A percentile compares a stretch with the other conserved stretches of the same genome.
phyloP scores from a whole-genome alignment of 2,797 vertebrate species.

The Salmo trutta region DNA sequence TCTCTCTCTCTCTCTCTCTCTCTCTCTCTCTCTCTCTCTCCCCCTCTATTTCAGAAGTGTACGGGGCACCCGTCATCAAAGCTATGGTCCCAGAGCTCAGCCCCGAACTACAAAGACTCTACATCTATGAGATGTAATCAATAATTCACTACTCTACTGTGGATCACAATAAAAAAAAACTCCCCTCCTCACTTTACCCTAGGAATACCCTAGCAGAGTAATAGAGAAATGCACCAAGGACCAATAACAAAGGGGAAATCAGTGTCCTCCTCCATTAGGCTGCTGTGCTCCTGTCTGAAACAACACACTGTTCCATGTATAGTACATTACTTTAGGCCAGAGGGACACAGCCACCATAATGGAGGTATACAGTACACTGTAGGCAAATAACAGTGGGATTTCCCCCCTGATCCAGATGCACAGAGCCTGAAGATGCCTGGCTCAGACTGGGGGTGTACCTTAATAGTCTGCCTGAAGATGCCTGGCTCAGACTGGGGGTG shows the following conservation, averaged over 20 bases:
- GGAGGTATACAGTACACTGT: neutral
- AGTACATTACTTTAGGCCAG: neutral
- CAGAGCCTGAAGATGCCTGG: neutral
- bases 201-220: neutral
- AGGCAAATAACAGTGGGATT: slow-evolving; percentile 1
- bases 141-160: slow-evolving; percentile 2
- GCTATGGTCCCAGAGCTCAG: slow-evolving; percentile 6
- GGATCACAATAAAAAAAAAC: neutral
- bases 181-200: neutral
- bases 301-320: neutral
- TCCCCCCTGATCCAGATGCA: neutral
- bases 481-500: too few relatives aligned
- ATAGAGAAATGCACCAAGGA: neutral
- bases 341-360: neutral
- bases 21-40: too few relatives aligned
- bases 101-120: neutral
- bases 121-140: slow-evolving; percentile 4
- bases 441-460: too few relatives aligned
- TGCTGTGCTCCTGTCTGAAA: neutral
- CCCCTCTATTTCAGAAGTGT: neutral
- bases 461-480: too few relatives aligned
- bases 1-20: neutral
- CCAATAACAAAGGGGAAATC: neutral
- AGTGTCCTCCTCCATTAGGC: neutral
- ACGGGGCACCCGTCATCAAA: neutral